A percentile compares a stretch with the other conserved stretches of the same genome.
phyloP scores from a whole-genome alignment of 2,113 vertebrate species.

The Sturnus vulgaris region DNA sequence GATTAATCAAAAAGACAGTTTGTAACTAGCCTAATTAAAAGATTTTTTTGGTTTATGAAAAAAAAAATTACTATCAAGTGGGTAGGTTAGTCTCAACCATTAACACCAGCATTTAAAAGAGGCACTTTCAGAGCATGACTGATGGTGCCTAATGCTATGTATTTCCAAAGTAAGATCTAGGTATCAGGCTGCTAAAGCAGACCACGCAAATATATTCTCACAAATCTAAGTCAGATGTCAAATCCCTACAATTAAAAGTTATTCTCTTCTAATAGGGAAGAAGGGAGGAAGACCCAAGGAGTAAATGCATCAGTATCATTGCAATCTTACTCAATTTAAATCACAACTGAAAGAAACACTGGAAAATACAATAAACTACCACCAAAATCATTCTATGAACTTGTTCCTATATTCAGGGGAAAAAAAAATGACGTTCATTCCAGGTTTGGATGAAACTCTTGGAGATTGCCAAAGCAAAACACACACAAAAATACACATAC shows the following conservation, averaged over 20 bases:
- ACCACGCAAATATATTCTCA: neutral
- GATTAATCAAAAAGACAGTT: neutral
- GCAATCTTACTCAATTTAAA: neutral
- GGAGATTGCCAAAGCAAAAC: neutral
- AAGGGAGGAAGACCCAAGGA: neutral
- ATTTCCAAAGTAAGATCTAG: neutral
- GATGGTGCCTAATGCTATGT: neutral
- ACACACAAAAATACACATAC: neutral
- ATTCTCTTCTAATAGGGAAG: neutral
- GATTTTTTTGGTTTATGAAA: neutral
- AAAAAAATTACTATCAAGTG: neutral
- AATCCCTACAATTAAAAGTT: neutral
- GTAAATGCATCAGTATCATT: neutral
- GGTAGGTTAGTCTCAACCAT: neutral
- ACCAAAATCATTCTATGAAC: neutral
- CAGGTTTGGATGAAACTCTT: neutral
- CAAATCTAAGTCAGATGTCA: neutral
- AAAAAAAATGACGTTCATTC: neutral
- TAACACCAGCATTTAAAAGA: neutral
- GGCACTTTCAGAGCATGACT: neutral
- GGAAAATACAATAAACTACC: neutral
- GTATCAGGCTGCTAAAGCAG: neutral
- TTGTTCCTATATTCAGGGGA: neutral
- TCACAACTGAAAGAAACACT: neutral
- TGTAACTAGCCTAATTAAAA: neutral